Evolutionary conservation across 2,888 invertebrate species (phyloP), one percentile per base, ranked within the genome.

Genomic region (Brachypalpus laphriformis): DNA sequence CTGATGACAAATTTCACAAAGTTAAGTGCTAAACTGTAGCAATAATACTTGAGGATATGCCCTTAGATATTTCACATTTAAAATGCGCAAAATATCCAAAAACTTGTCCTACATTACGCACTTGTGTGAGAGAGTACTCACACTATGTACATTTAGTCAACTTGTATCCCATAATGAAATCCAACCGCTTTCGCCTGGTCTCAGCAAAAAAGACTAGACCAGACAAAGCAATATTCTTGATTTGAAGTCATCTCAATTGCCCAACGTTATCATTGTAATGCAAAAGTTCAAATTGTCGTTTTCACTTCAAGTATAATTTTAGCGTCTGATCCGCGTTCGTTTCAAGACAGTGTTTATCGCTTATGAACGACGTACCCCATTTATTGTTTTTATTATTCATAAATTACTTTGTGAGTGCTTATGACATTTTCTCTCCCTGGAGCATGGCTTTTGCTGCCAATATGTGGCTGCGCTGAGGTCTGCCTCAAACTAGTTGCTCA

Each of bases 361-460:
- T 31, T 28, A 28, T 42, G 28, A 42, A 20, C 47, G 14, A 54
- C 18, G 63, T 63, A 54, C 54, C 61, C 22, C 37, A 18, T 81
- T 74, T 80, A 51, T 74, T 66, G 40, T 40, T 71, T 71, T 76
- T 82, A 76, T 66, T 76, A 42, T 76, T 76, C 63, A 71, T 76
- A 82, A 76, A 82, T 82, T 71, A 66, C 57, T 76, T 65, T 61
- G 34, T 42, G 25, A 31, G 16, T 49, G 54, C 61, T 61, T 65
- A 49, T 76, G 76, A 71, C 57, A 51, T 22, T 40, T 51, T 75
- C 56, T 20, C 20, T 42, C 25, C 18, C 14, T 25, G 47, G 40
- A 57, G 57, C 42, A 28, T 68, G 49, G 49, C 66, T 56, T 76
- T 66, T 37, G 59, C 40, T 42, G 74, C 51, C 18, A 42, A 57